Evolutionary conservation across 2,888 invertebrate species (phyloP), one percentile per base, ranked within the genome.

Genomic region (Rhingia rostrata): DNA sequence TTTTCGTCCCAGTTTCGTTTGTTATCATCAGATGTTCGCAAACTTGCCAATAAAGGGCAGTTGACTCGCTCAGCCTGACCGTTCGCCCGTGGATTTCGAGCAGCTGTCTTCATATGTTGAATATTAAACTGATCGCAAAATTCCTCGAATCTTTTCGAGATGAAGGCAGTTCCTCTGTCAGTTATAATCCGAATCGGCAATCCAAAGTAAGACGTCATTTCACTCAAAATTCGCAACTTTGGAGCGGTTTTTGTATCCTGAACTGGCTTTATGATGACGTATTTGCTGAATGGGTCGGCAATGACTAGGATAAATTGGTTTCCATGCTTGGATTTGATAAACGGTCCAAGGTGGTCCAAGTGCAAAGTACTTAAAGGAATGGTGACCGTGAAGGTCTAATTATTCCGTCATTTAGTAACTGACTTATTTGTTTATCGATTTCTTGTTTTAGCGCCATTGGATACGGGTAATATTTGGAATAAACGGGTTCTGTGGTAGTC

Each of bases 341-440:
- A 64, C 7, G 51, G 64, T 39, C 64, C 49, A 4, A 51, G 41
- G 54, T 69, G 56, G 35, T 56, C 35, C 22, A 69, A 3, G 37
- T 69, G 45, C 10, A 69, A n/a, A 2, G 22, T 22, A 6, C 22
- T 33, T 7, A 66, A 45, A 12, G 56, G 60, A 60, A 63, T 58
- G 10, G 22, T 22, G 22, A 22, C 22, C 22, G 22, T 22, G 22
- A 22, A 22, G 22, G 22, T 22, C 22, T 22, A 22, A 22, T 22
- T 22, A 22, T 22, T 22, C 22, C 69, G 32, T 70, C 63, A 35
- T 53, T 60, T 9, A 54, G 33, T 32, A 78, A 14, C 37, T 78
- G 41, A 7, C 33, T 56, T 12, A 75, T 33, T 75, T 78, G 37
- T 32, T 69, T 69, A 22, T 70, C 58, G 6, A 63, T 49, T 12